Evolutionary conservation across 2,797 vertebrate species (phyloP).

Genomic region (Clarias fuscus): DNA sequence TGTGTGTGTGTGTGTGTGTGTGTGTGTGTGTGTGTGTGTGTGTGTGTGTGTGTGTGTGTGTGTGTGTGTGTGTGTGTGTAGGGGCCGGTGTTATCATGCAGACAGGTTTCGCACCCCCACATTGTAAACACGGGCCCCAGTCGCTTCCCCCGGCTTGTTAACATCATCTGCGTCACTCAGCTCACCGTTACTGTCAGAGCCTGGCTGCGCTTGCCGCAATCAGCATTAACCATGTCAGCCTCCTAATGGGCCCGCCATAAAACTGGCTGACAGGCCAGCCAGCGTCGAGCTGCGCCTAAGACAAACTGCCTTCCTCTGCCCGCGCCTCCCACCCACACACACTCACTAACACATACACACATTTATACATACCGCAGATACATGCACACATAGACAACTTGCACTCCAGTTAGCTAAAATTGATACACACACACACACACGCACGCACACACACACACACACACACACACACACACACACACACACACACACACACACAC

Average conservation of each 20-base stretch:
- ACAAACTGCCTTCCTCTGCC: constrained; percentile 66
- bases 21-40: constrained; percentile 53
- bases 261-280: constrained; percentile 73
- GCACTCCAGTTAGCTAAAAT: constrained; percentile 55
- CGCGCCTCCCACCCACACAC: constrained; percentile 46
- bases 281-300: constrained; percentile 64
- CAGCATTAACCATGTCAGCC: constrained; percentile 79
- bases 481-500: constrained; percentile 43
- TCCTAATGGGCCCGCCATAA: constrained; percentile 78
- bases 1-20: constrained; percentile 56
- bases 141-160: constrained; percentile 80
- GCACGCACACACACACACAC: constrained; percentile 34
- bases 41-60: constrained; percentile 55
- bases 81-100: constrained; percentile 67
- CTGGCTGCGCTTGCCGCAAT: constrained; percentile 76
- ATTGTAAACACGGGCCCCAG: constrained; percentile 81
- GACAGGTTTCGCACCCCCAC: constrained; percentile 80
- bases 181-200: constrained; percentile 76
- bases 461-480: constrained; percentile 47
- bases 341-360: constrained; percentile 46
- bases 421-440: constrained; percentile 34
- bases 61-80: constrained; percentile 57
- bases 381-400: constrained; percentile 48
- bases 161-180: constrained; percentile 84
- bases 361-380: constrained; percentile 52